Evolutionary conservation across 1,140 invertebrate species (phyloP).

Genomic region (Ericerus pela): DNA sequence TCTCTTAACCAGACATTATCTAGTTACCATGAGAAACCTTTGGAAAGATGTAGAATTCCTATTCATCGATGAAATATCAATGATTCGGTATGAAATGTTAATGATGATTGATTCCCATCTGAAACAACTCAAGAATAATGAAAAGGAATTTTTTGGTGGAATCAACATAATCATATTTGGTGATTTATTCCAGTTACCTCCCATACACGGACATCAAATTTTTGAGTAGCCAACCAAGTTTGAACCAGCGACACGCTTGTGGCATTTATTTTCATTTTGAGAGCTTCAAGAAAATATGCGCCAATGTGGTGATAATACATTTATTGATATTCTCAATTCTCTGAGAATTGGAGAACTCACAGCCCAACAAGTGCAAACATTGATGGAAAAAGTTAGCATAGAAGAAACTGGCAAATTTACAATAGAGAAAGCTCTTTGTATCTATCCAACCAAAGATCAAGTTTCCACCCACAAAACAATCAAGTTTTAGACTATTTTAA

Average conservation of each 20-base stretch:
- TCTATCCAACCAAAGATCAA: constrained; percentile 21
- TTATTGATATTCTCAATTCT: neutral
- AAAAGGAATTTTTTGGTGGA: too few species aligned
- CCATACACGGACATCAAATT: too few species aligned
- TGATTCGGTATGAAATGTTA: too few species aligned
- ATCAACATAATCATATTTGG: too few species aligned
- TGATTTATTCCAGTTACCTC: too few species aligned
- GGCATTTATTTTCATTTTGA: too few species aligned
- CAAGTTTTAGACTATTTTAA: constrained; percentile 16
- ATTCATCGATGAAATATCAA: constrained; percentile 32
- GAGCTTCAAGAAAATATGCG: neutral
- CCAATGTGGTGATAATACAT: neutral
- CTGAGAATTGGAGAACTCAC: constrained; percentile 21
- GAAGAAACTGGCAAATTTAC: constrained; percentile 18
- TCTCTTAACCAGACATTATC: constrained; percentile 28
- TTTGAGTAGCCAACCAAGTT: too few species aligned
- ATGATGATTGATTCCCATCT: too few species aligned
- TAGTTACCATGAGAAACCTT: constrained; percentile 26
- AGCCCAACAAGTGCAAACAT: constrained; percentile 18
- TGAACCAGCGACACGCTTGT: too few species aligned
- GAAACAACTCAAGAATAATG: neutral
- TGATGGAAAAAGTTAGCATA: constrained; percentile 17
- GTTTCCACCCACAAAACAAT: constrained; percentile 19
- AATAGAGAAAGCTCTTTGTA: constrained; percentile 19
- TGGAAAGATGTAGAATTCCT: constrained; percentile 31